Evolutionary conservation across 2,888 invertebrate species (phyloP).

Genomic region (Lasius fuliginosus): DNA sequence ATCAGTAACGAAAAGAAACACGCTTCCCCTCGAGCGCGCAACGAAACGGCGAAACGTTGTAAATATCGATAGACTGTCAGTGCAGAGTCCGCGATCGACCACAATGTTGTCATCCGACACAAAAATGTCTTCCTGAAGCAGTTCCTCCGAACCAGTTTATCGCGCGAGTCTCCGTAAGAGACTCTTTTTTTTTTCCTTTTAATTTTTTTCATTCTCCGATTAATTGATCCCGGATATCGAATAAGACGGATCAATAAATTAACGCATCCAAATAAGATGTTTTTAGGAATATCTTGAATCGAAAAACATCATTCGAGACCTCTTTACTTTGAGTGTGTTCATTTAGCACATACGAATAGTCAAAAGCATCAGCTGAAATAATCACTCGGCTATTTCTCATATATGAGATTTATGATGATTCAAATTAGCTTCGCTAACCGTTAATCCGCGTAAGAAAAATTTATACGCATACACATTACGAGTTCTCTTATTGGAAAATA

Average conservation of each 20-base stretch:
- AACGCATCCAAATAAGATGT: not conserved
- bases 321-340: not conserved
- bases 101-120: slow-evolving; percentile 58
- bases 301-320: not conserved
- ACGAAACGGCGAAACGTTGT: slow-evolving; percentile 55
- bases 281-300: not conserved
- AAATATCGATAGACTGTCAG: slow-evolving; percentile 35
- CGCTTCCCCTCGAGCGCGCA: not conserved
- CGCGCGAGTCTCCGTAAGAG: slow-evolving; percentile 55
- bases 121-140: slow-evolving; percentile 75
- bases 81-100: slow-evolving; percentile 47
- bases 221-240: not conserved
- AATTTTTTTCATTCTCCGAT: slow-evolving; percentile 31
- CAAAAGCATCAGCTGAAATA: not conserved
- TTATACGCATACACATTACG: not conserved
- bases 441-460: not conserved
- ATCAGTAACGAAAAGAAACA: slow-evolving; percentile 33
- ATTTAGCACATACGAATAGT: not conserved
- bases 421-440: slow-evolving; percentile 3
- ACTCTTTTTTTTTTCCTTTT: slow-evolving; percentile 62
- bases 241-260: slow-evolving; percentile 16
- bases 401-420: slow-evolving; percentile 6
- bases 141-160: slow-evolving; percentile 68
- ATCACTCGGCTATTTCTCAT: not conserved
- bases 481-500: not conserved